Evolutionary conservation across 2,113 vertebrate genomes (phyloP).

Genomic region (Tragulus kanchil): DNA sequence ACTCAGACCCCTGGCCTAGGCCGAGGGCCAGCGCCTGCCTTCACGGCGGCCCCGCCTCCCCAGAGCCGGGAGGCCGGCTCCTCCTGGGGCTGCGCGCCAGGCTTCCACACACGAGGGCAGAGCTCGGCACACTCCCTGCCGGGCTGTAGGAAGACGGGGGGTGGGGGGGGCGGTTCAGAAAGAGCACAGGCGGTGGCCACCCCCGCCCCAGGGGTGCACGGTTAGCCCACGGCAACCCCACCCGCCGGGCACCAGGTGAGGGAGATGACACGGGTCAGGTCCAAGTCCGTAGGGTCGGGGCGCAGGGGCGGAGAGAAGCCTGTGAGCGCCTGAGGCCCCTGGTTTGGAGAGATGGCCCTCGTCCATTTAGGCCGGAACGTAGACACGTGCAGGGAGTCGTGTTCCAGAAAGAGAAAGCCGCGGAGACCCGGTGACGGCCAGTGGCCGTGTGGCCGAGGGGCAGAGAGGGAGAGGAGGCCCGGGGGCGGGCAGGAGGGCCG

Average conservation of each 20-base stretch:
- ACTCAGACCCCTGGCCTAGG: background rate
- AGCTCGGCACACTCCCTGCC: background rate
- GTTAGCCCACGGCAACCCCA: background rate
- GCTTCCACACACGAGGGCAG: background rate
- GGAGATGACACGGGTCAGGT: background rate
- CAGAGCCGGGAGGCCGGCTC: background rate
- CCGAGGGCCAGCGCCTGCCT: background rate
- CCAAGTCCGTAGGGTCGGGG: too few relatives aligned
- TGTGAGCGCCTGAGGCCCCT: too few relatives aligned
- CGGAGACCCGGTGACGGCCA: accelerated
- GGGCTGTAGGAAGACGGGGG: background rate
- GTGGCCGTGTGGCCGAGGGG: background rate
- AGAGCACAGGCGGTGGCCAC: accelerated
- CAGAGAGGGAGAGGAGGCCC: background rate
- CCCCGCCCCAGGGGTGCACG: background rate
- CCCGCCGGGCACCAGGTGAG: background rate
- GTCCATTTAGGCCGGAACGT: background rate
- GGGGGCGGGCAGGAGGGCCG: accelerated
- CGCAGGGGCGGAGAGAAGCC: accelerated
- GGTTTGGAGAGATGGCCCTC: background rate
- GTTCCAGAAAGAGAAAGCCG: background rate
- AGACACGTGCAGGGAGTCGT: accelerated
- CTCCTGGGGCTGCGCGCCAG: background rate
- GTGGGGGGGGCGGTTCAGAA: background rate
- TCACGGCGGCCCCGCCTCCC: background rate